Base-by-base conservation (phyloP, 1,140 invertebrate species). In the Argopecten irradians region DNA sequence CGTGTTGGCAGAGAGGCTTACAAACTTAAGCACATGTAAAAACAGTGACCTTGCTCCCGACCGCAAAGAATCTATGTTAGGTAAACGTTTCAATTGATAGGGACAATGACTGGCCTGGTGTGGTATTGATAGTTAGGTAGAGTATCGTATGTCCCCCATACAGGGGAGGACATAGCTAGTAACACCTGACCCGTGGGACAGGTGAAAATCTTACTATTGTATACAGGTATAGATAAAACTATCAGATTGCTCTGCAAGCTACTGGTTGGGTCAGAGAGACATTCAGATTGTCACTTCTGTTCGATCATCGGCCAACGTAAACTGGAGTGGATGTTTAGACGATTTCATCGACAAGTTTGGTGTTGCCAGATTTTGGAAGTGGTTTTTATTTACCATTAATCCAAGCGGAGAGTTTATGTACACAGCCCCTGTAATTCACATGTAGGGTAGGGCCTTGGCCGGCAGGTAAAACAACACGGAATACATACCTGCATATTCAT, bases 311-410 rank as follows among this genome's bases (percentile, higher is more conserved):
- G 1, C 55, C 55, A 71, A 71, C 55, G 19, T 28, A 0, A 71
- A 3, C 55, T 71, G 22, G n/a, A 71, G 55, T 71, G 55, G 1
- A 28, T 71, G 55, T 71, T 71, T 71, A n/a, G 55, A 71, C 55
- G 16, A 71, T 71, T 71, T 71, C 55, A 71, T 71, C 8, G 55
- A 71, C 55, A 28, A 28, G 55, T 71, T 71, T 28, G 8, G 55
- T 71, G 55, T 71, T 71, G 28, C 19, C 55, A 28, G 55, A 71
- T 71, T 71, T 71, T 71, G n/a, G 55, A 71, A 71, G 55, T 71
- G 55, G 55, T 16, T 71, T 71, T 71, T 71, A 71, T 71, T 71
- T 71, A 71, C 55, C 55, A 71, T 71, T 71, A 71, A 71, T 71
- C 55, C 55, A n/a, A 28, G 55, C 55, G 8, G 55, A 71, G 22